Evolutionary conservation across 1,140 invertebrate species (phyloP), one percentile per base, ranked within the genome.

Genomic region (Rhopalosiphum maidis): DNA sequence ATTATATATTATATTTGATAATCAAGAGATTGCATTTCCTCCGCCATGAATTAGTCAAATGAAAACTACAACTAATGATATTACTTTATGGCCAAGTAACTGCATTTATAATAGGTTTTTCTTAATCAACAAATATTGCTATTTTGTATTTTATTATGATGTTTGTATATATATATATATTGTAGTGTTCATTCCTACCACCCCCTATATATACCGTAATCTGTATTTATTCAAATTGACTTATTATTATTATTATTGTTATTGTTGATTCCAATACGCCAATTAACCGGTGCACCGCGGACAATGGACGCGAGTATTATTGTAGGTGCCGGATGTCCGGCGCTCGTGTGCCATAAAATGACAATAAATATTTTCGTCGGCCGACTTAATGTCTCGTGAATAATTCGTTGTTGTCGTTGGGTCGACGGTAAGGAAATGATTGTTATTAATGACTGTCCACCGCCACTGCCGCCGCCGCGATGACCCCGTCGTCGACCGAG

Each of bases 361-460:
- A 91, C 30, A 54, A 51, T 83, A 92, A 92, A 92, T 83, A 92
- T 92, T 92, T 92, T 83, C 41, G 77, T 48, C 18, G 43, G 23
- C n/a, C 91, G 91, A 92, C 91, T 54, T 93, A 93, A 93, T 93
- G 91, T 93, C 41, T 93, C 91, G 91, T 93, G 37, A 85, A 93
- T 86, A 93, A 93, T 86, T 86, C 91, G 91, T 54, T 93, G 91
- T 93, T 93, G 91, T 93, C 91, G 91, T 68, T 18, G 90, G 41
- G 60, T 51, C 77, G 90, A 82, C 90, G 60, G 90, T 55, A 85
- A 93, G 91, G 91, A 93, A 93, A 93, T 93, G 91, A 93, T 93
- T 93, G 48, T 93, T 93, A 93, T 93, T 93, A 93, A 93, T 93
- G 91, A 55, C 82, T 35, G 82, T 43, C 22, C 43, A 30, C 43